Base-by-base conservation (phyloP, 2,113 vertebrate species). In the Stigmatopora nigra region DNA sequence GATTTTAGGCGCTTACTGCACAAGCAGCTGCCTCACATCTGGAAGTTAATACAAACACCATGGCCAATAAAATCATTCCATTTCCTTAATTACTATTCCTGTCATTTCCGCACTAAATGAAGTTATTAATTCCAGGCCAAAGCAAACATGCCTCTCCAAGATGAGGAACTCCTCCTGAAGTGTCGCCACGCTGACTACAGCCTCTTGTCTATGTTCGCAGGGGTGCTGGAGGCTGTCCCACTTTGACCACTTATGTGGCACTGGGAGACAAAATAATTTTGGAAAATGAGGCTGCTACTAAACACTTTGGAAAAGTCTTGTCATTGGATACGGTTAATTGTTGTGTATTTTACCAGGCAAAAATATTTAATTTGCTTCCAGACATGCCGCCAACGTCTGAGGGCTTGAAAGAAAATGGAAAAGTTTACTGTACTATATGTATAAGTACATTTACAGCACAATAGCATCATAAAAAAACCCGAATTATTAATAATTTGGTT, bases 1-100 rank as follows among this genome's bases (percentile, higher is more conserved):
- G 48, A 7, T 14, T 49, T 7, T 76, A 63, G 78, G 65, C 76
- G 84, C 82, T 84, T 69, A 79, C 81, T 81, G 77, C 68, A 77
- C 77, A 65, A 71, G 84, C 92, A 93, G 91, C 93, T 93, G 92
- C 86, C 66, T 81, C 79, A 80, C 93, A 94, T 92, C 92, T 94
- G 92, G 90, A 90, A 84, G 87, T 89, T 91, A 90, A 91, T 90
- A 88, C 86, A 89, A 91, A 91, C 85, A 88, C 84, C 83, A 82
- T 88, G 87, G 91, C 89, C 91, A 92, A 89, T 88, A 91, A 92
- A 88, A 83, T 88, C 82, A 83, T 92, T 91, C 91, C 79, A 84
- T 92, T 91, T 92, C 89, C 91, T 91, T 91, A 91, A 92, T 92
- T 88, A 90, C 88, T 88, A 90, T 91, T 90, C 90, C 88, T 93